These are phyloP conservation scores for Bombus confusus DNA, from an alignment of 1,140 invertebrate species.

Conservation along the genomic window DNA sequence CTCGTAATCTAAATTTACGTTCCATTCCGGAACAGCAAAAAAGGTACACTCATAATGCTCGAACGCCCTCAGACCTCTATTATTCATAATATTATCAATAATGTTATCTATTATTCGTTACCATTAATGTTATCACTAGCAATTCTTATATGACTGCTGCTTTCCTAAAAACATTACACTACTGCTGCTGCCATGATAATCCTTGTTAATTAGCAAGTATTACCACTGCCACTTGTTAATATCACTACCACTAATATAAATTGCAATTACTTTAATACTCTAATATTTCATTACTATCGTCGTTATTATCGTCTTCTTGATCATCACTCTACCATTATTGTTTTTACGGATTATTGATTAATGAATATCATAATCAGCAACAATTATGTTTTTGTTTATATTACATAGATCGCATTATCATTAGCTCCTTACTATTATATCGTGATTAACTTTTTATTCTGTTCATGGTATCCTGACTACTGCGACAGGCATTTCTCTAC, in stretches of 20 bases:
- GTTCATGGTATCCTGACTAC: not conserved
- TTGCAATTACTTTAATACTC: constrained; percentile 30
- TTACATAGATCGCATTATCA: constrained; percentile 9
- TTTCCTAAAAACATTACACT: constrained; percentile 5
- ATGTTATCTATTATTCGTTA: not conserved
- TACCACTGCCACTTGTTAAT: constrained; percentile 22
- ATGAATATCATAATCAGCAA: constrained; percentile 34
- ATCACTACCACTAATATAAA: constrained; percentile 35
- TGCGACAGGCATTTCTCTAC: not conserved
- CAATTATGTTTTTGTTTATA: constrained; percentile 23
- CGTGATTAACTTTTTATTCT: constrained; percentile 8
- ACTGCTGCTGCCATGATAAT: constrained; percentile 6
- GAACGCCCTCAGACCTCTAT: constrained; percentile 51
- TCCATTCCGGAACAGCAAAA: constrained; percentile 35
- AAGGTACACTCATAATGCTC: constrained; percentile 26
- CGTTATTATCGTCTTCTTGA: constrained; percentile 43
- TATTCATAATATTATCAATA: constrained; percentile 22
- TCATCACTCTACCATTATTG: constrained; percentile 42
- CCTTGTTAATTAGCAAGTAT: constrained; percentile 4
- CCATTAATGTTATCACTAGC: constrained; percentile 34
- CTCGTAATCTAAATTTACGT: constrained; percentile 33
- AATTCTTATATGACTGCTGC: constrained; percentile 22
- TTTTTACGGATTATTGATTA: constrained; percentile 51
- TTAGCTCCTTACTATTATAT: constrained; percentile 37
- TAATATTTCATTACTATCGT: constrained; percentile 24